Conservation (phyloP, 2,113 vertebrate genomes). For the Eudyptes chrysolophus region DNA sequence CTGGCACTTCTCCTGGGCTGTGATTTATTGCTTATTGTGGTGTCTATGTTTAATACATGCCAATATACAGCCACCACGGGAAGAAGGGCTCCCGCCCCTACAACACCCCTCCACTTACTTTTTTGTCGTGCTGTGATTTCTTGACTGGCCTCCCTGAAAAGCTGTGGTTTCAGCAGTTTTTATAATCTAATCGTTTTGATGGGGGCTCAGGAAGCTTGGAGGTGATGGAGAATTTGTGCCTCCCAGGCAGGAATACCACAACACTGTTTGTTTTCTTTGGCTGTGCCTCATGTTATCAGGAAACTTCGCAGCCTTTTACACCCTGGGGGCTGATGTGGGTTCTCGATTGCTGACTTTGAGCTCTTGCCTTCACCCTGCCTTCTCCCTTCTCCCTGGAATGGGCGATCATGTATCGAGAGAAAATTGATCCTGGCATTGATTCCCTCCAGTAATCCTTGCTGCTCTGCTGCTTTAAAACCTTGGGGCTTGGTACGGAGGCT, state of each 20-base stretch:
- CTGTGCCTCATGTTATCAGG: slow-evolving; percentile 23
- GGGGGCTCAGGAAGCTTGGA: neutral
- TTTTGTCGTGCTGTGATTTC: neutral
- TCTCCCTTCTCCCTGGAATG: neutral
- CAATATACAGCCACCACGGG: neutral
- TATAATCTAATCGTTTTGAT: slow-evolving; percentile 26
- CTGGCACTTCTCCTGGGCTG: slow-evolving; percentile 56
- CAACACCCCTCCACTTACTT: neutral
- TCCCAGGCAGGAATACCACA: slow-evolving; percentile 51
- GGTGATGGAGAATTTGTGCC: slow-evolving; percentile 34
- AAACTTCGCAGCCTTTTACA: neutral
- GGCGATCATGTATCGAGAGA: neutral
- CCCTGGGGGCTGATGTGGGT: slow-evolving; percentile 16
- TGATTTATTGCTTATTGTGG: slow-evolving; percentile 69
- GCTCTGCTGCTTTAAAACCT: neutral
- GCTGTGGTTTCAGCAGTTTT: slow-evolving; percentile 52
- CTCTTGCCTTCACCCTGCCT: neutral
- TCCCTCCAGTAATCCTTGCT: neutral
- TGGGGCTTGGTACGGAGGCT: neutral
- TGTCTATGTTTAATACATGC: slow-evolving; percentile 52
- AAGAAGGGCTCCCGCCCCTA: neutral
- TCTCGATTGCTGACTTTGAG: neutral
- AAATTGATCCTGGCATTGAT: slow-evolving; percentile 26
- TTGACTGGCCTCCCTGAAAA: slow-evolving; percentile 35
- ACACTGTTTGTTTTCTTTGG: slow-evolving; percentile 29